phyloP scores from a whole-genome alignment of 2,113 vertebrate genomes.

The Todiramphus saurophagus region DNA sequence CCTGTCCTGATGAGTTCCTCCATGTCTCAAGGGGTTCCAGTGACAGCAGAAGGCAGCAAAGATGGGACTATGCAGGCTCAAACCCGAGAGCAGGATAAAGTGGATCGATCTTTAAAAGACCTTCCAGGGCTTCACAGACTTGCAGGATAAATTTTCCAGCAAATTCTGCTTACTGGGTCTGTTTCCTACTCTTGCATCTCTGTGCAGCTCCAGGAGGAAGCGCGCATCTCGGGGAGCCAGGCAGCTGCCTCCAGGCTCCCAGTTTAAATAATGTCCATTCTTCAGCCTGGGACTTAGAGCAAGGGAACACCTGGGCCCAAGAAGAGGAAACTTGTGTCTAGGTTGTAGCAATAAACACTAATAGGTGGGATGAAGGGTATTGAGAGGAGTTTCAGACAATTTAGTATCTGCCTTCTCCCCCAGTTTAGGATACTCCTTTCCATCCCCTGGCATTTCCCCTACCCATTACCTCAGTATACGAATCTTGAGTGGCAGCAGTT shows the following conservation, averaged over 20 bases:
- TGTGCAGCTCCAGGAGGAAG: neutral
- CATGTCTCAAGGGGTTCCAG: neutral
- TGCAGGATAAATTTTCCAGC: neutral
- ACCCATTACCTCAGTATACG: neutral
- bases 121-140: neutral
- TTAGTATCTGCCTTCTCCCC: neutral
- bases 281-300: neutral
- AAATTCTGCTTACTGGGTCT: neutral
- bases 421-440: neutral
- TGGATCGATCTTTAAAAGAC: neutral
- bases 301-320: neutral
- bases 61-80: neutral
- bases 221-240: rapidly evolving
- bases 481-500: constrained; percentile 37
- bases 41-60: neutral
- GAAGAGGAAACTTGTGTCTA: neutral
- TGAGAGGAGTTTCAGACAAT: neutral
- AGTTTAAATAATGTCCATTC: neutral
- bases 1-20: neutral
- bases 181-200: neutral
- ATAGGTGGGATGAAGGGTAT: neutral
- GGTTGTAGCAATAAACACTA: neutral
- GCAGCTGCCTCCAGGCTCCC: neutral
- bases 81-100: neutral
- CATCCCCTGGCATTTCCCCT: neutral